These are phyloP conservation scores for Mongoloraphidia duomilia DNA, from an alignment of 2,888 invertebrate genomes.

Conservation along the genomic window DNA sequence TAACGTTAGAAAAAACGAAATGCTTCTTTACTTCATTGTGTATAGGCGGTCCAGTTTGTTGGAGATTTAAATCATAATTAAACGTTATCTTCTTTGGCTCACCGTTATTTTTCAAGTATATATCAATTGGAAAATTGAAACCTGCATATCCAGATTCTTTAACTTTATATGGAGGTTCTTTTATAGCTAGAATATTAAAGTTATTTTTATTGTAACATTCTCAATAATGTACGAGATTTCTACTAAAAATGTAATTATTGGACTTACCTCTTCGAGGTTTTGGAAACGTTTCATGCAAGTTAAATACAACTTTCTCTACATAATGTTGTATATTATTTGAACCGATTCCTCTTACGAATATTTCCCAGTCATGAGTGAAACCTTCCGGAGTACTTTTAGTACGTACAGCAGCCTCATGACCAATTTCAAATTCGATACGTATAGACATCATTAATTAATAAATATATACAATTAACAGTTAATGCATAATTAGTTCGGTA, in stretches of 20 bases:
- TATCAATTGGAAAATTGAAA: conserved; percentile 78
- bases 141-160: conserved; percentile 95
- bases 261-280: conserved; percentile 76
- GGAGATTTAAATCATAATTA: conserved; percentile 74
- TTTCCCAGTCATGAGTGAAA: conserved; percentile 95
- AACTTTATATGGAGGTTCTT: conserved; percentile 80
- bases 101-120: conserved; percentile 76
- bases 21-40: conserved; percentile 63
- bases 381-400: conserved; percentile 74
- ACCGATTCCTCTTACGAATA: conserved; percentile 81
- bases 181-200: conserved; percentile 51
- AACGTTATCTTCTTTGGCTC: conserved; percentile 76
- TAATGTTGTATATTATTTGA: conserved; percentile 78
- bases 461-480: no score
- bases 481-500: no score
- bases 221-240: conserved; percentile 1
- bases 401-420: conserved; percentile 74
- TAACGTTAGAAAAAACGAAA: conserved; percentile 69
- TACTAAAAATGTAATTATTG: not conserved
- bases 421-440: conserved; percentile 79
- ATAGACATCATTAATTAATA: conserved; percentile 39
- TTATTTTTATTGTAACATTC: conserved; percentile 3
- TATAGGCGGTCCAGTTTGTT: conserved; percentile 57
- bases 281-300: conserved; percentile 81
- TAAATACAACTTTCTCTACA: conserved; percentile 84